Conservation (phyloP, 1,140 invertebrate genomes). For the Neodiprion virginianus region DNA sequence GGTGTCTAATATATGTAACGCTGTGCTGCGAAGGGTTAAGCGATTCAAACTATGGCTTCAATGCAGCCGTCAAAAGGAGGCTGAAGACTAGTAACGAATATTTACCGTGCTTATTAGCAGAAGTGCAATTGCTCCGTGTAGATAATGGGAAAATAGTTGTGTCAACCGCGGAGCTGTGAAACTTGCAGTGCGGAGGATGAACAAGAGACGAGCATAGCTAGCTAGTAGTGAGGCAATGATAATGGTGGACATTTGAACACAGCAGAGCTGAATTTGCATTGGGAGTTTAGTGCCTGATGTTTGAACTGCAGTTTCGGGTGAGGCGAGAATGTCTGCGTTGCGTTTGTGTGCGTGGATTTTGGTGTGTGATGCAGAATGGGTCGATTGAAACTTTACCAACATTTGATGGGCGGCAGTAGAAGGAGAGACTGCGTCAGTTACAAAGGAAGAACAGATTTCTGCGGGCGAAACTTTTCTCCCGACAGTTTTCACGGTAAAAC, state of each 20-base stretch:
- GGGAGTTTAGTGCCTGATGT: conserved; percentile 4
- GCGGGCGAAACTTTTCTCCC: not conserved
- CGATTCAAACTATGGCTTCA: too few species aligned
- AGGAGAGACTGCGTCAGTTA: not conserved
- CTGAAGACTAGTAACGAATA: not conserved
- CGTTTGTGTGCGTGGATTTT: not conserved
- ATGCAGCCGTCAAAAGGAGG: too few species aligned
- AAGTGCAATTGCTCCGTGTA: not conserved
- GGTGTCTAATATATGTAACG: too few species aligned
- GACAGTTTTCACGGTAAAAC: not conserved
- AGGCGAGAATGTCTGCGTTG: not conserved
- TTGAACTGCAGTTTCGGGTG: not conserved
- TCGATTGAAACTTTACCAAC: not conserved
- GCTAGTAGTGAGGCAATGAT: not conserved
- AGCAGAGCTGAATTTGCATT: not conserved
- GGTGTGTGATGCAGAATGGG: not conserved
- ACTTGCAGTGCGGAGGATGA: too few species aligned
- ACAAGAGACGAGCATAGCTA: too few species aligned
- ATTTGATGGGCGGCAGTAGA: not conserved
- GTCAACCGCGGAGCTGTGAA: not conserved
- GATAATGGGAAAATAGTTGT: not conserved
- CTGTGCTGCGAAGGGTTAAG: too few species aligned
- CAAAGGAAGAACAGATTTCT: not conserved
- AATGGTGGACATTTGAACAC: conserved; percentile 5
- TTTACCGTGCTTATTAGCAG: not conserved